A percentile compares a stretch with the other conserved stretches of the same genome.
These are phyloP conservation scores for Alfaro cultratus DNA, from an alignment of 2,797 vertebrate genomes.

Conservation along the genomic window DNA sequence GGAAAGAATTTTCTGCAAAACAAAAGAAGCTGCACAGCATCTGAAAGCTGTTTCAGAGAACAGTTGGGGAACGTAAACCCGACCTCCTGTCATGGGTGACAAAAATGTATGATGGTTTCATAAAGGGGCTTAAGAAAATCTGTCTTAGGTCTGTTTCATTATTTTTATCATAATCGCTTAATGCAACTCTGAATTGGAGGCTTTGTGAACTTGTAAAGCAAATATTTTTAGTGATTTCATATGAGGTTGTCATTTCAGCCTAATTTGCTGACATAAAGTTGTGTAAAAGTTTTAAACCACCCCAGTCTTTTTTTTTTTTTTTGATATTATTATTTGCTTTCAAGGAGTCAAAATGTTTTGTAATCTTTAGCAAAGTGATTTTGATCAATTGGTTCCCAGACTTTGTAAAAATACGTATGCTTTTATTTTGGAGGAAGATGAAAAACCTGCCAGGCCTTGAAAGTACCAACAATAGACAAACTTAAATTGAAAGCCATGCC, in stretches of 20 bases:
- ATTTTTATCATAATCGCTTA: constrained; percentile 15
- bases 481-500: too few species aligned
- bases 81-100: constrained; percentile 31
- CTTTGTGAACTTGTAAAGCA: background rate
- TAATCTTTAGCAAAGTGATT: background rate
- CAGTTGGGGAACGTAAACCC: constrained; percentile 22
- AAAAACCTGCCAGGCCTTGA: too few species aligned
- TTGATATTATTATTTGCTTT: background rate
- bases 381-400: background rate
- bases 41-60: constrained; percentile 6
- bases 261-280: background rate
- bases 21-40: constrained; percentile 9
- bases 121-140: constrained; percentile 20
- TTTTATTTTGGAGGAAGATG: too few species aligned
- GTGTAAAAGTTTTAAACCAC: background rate
- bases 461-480: too few species aligned
- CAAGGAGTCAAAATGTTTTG: background rate
- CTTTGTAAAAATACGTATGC: too few species aligned
- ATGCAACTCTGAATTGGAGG: background rate
- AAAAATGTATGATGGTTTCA: constrained; percentile 33
- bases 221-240: background rate
- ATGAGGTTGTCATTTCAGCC: background rate
- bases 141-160: constrained; percentile 30
- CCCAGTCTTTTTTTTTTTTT: background rate
- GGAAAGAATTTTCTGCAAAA: background rate